These are phyloP conservation scores for Alsophila aescularia DNA, from an alignment of 2,888 invertebrate genomes.

Conservation along the genomic window DNA sequence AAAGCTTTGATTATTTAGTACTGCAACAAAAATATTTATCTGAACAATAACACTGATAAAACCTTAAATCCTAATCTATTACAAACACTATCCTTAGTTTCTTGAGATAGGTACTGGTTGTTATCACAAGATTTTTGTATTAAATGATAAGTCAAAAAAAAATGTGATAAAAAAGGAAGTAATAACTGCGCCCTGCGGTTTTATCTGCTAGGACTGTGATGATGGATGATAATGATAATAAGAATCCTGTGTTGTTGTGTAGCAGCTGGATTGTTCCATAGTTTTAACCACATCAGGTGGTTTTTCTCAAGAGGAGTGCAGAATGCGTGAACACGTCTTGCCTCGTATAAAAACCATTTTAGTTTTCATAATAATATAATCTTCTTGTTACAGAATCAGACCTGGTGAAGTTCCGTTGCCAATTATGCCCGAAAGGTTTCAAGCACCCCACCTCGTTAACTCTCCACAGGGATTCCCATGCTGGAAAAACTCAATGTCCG, in stretches of 20 bases:
- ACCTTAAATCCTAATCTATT: conserved; percentile 7
- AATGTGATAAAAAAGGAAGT: no score
- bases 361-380: neutral
- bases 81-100: conserved; percentile 1
- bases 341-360: no score
- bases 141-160: neutral
- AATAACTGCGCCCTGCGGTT: no score
- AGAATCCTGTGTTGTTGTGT: no score
- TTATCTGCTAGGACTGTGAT: no score
- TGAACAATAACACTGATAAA: conserved; percentile 11
- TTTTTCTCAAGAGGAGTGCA: no score
- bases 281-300: no score
- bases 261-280: no score
- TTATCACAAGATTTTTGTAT: conserved; percentile 11
- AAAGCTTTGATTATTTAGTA: conserved; percentile 13
- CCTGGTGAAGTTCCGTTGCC: conserved; percentile 84
- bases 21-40: conserved; percentile 1
- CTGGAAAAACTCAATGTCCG: conserved; percentile 86
- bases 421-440: conserved; percentile 86
- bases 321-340: no score
- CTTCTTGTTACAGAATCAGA: conserved; percentile 77
- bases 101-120: neutral
- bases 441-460: conserved; percentile 86
- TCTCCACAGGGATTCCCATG: conserved; percentile 86
- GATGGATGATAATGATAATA: no score